Evolutionary conservation across 2,113 vertebrate species (phyloP).

Genomic region (Phylloscopus trochiloides): DNA sequence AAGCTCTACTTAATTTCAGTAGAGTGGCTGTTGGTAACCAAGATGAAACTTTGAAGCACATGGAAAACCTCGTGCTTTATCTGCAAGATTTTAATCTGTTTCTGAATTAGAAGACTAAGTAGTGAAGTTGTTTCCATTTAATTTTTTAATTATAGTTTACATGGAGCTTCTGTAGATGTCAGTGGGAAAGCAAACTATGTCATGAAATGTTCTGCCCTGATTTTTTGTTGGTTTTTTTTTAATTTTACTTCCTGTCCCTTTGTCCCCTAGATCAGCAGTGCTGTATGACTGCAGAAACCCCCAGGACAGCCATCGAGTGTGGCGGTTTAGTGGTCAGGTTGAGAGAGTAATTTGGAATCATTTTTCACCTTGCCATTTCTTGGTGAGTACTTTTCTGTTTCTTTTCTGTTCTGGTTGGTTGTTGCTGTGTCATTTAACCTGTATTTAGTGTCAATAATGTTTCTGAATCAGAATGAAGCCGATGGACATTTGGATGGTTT

Average conservation of each 20-base stretch:
- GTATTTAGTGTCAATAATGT: not conserved
- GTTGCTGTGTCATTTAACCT: not conserved
- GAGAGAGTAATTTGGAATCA: constrained; percentile 93
- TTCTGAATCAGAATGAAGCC: not conserved
- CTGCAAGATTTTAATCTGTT: not conserved
- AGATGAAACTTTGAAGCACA: not conserved
- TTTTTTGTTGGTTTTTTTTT: not conserved
- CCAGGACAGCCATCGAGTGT: constrained; percentile 81
- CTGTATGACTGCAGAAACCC: constrained; percentile 94
- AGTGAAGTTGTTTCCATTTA: not conserved
- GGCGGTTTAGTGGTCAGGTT: constrained; percentile 94
- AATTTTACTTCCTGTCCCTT: not conserved
- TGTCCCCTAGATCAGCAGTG: constrained; percentile 79
- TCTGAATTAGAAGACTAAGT: not conserved
- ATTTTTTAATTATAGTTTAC: not conserved
- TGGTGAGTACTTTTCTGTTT: constrained; percentile 74
- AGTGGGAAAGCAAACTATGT: not conserved
- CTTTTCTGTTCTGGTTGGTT: not conserved
- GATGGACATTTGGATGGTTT: not conserved
- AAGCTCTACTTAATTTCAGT: not conserved
- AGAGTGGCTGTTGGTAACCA: not conserved
- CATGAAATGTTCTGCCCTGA: not conserved
- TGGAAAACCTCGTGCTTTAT: not conserved
- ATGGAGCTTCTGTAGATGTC: not conserved
- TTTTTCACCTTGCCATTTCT: constrained; percentile 92